Evolutionary conservation across 1,140 invertebrate species (phyloP).

Genomic region (Thaumatotibia leucotreta): DNA sequence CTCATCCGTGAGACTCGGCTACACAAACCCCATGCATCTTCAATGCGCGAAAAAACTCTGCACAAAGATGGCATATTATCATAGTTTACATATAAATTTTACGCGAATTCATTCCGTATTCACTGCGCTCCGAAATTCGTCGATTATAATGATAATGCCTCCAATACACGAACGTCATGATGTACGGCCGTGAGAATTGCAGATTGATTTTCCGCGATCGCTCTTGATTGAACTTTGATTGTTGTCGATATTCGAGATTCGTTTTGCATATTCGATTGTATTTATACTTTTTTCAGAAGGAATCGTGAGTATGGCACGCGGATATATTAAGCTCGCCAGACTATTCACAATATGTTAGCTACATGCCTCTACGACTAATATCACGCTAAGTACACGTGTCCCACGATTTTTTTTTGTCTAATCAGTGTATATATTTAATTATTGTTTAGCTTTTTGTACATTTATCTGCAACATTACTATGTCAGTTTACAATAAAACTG

Average conservation of each 20-base stretch:
- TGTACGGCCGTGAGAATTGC: conserved; percentile 71
- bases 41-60: conserved; percentile 44
- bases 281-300: background rate
- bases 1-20: conserved; percentile 66
- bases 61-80: conserved; percentile 63
- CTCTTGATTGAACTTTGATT: conserved; percentile 36
- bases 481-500: no score
- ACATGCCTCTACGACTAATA: no score
- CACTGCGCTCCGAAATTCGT: conserved; percentile 56
- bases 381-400: no score
- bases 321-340: background rate
- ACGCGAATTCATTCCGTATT: conserved; percentile 73
- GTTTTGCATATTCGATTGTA: conserved; percentile 40
- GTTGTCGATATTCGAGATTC: conserved; percentile 37
- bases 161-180: conserved; percentile 67
- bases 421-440: no score
- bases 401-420: no score
- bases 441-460: no score
- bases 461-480: no score
- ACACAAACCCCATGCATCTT: conserved; percentile 36
- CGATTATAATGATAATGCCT: conserved; percentile 72
- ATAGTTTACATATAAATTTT: conserved; percentile 77
- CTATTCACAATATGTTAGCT: no score
- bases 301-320: background rate
- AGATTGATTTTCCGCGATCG: conserved; percentile 64